Percentiles rank a stretch among this genome's conserved stretches.
Conservation (phyloP, 2,797 vertebrate genomes). For the Aphelocoma californica region DNA sequence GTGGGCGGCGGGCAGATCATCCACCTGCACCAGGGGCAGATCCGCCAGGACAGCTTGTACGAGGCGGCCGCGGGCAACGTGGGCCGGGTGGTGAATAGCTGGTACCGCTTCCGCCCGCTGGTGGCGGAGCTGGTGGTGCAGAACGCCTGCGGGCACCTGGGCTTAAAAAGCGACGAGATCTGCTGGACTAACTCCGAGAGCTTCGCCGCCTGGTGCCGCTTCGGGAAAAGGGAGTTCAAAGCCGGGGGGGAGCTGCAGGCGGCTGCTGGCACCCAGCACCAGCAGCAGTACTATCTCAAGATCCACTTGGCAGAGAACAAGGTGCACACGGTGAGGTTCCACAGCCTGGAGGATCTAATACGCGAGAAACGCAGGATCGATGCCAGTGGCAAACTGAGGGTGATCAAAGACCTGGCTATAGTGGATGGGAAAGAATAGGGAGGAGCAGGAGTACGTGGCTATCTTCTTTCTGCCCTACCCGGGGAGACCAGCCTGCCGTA, state of each 20-base stretch:
- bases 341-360: slow-evolving; percentile 97
- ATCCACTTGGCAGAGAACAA: slow-evolving; percentile 90
- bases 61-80: slow-evolving; percentile 88
- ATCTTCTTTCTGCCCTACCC: slow-evolving; percentile 66
- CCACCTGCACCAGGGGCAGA: slow-evolving; percentile 95
- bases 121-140: slow-evolving; percentile 95
- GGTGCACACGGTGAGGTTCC: slow-evolving; percentile 92
- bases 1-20: slow-evolving; percentile 91
- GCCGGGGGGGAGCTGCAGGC: slow-evolving; percentile 91
- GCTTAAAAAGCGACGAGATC: slow-evolving; percentile 91
- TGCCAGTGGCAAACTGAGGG: slow-evolving; percentile 86
- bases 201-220: slow-evolving; percentile 99
- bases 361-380: slow-evolving; percentile 94
- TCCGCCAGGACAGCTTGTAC: slow-evolving; percentile 94
- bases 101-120: slow-evolving; percentile 96
- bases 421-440: slow-evolving; percentile 86
- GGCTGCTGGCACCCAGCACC: slow-evolving; percentile 77
- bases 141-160: slow-evolving; percentile 95
- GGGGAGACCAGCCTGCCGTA: slow-evolving; percentile 61
- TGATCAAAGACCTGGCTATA: slow-evolving; percentile 89
- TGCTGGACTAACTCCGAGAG: slow-evolving; percentile 99
- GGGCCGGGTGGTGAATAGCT: slow-evolving; percentile 95
- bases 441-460: neutral
- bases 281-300: slow-evolving; percentile 90
- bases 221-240: slow-evolving; percentile 98